Evolutionary conservation across 2,113 vertebrate species (phyloP).

Genomic region (Melanerpes aurifrons): DNA sequence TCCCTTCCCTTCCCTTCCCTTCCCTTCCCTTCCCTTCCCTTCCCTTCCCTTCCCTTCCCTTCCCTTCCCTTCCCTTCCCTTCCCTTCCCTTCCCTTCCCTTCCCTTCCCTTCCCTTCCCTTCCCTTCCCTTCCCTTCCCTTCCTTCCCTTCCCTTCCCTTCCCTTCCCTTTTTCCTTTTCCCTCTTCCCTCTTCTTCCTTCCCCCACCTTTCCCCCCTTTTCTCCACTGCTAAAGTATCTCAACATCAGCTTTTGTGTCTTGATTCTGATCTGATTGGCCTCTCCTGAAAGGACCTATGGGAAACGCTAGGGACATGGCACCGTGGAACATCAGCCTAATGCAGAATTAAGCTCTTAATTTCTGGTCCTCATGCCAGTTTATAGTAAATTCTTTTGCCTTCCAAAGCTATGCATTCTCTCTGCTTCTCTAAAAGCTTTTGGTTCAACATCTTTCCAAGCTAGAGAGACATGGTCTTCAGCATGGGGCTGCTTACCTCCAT

Average conservation of each 20-base stretch:
- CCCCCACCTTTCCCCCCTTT: neutral
- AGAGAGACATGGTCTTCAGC: slow-evolving; percentile 11
- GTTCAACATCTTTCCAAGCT: neutral
- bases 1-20: neutral
- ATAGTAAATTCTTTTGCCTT: neutral
- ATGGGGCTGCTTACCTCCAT: slow-evolving; percentile 15
- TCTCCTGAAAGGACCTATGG: neutral
- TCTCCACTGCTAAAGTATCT: neutral
- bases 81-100: too few species aligned
- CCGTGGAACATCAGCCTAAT: neutral
- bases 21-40: too few species aligned
- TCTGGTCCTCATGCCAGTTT: neutral
- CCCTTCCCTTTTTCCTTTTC: too few species aligned
- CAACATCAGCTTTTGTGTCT: neutral
- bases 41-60: too few species aligned
- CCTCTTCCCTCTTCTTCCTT: too few species aligned
- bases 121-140: fast-evolving
- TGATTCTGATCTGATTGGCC: neutral
- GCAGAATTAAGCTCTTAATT: neutral
- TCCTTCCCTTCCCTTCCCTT: fast-evolving
- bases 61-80: neutral
- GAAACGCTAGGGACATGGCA: neutral
- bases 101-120: neutral
- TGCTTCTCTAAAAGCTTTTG: slow-evolving; percentile 1
- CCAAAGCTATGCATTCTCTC: neutral